Base-by-base conservation (phyloP, 2,797 vertebrate genomes). In the Scolopax rusticola region DNA sequence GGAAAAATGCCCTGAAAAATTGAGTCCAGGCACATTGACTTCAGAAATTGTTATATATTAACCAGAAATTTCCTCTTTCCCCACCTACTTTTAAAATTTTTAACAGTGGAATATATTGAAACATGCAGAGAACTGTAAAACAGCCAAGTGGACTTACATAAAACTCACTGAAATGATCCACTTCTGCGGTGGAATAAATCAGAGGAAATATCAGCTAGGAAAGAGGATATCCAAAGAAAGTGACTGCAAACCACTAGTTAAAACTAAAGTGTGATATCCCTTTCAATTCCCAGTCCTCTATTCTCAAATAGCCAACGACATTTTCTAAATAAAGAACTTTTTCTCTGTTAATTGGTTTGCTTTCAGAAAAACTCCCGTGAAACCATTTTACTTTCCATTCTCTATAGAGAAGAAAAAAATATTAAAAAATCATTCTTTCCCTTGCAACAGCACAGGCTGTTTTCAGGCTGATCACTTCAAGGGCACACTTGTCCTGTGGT, bases 11-110 rank as follows among this genome's bases (percentile, higher is more conserved):
- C 94, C 78, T 90, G 86, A 96, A 95, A 96, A 95, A 71, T 51
- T 84, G 71, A 93, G 86, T 75, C 80, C 90, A 93, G 81, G 86
- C 90, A 75, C 84, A 84, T 8, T 56, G 92, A 95, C 90, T 95
- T 87, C 45, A 94, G 87, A 93, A 95, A 93, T 96, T 71, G 84
- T 85, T 90, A 83, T 87, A 89, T 92, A 77, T 89, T 95, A 95
- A 94, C 57, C 88, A 96, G 93, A 97, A 97, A 97, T 93, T 94
- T 97, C 95, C 95, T 94, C 75, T 90, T 95, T 71, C 93, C 56
- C 94, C 95, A 95, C 93, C 90, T 93, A 93, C 91, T 92, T 95
- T 96, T 95, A 96, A 95, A 95, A 87, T 47, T 84, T 95, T 96
- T 95, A 92, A 94, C 87, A 91, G 93, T 85, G 96, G 96, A 96